Evolutionary conservation across 2,113 vertebrate species (phyloP).

Genomic region (Paratilapia polleni): DNA sequence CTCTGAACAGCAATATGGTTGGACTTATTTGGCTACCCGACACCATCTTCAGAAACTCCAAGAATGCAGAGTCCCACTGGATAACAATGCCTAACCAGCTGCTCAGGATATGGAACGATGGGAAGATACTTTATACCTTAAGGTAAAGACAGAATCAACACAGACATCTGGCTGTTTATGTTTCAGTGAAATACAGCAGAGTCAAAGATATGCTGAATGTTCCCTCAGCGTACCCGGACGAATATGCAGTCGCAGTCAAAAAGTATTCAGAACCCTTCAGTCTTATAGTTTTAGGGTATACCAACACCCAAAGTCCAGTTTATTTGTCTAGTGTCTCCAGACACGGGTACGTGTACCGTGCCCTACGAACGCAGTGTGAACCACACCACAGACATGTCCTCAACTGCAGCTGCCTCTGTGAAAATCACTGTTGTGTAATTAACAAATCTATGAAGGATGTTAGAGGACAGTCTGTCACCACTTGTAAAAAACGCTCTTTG

Average conservation of each 20-base stretch:
- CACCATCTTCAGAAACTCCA: slow-evolving; percentile 96
- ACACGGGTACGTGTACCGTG: neutral
- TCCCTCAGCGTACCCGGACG: neutral
- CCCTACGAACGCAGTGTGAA: too few relatives aligned
- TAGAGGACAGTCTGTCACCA: too few relatives aligned
- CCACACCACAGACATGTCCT: neutral
- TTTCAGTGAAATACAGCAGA: neutral
- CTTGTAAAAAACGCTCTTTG: too few relatives aligned
- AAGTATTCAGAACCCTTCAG: neutral
- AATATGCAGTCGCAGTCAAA: neutral
- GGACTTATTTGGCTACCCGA: slow-evolving; percentile 97
- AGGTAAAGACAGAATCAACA: slow-evolving; percentile 77
- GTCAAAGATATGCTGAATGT: neutral
- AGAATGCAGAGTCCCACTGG: slow-evolving; percentile 95
- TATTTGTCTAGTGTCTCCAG: neutral
- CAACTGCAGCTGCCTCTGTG: neutral
- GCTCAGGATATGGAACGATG: slow-evolving; percentile 97
- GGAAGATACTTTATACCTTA: slow-evolving; percentile 94
- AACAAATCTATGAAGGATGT: too few relatives aligned
- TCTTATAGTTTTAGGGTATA: neutral
- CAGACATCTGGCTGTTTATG: neutral
- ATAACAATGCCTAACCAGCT: slow-evolving; percentile 97
- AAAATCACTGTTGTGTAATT: neutral
- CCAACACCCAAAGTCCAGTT: neutral
- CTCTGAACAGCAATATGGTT: slow-evolving; percentile 97